Evolutionary conservation across 2,797 vertebrate genomes (phyloP).

Genomic region (Artibeus jamaicensis): DNA sequence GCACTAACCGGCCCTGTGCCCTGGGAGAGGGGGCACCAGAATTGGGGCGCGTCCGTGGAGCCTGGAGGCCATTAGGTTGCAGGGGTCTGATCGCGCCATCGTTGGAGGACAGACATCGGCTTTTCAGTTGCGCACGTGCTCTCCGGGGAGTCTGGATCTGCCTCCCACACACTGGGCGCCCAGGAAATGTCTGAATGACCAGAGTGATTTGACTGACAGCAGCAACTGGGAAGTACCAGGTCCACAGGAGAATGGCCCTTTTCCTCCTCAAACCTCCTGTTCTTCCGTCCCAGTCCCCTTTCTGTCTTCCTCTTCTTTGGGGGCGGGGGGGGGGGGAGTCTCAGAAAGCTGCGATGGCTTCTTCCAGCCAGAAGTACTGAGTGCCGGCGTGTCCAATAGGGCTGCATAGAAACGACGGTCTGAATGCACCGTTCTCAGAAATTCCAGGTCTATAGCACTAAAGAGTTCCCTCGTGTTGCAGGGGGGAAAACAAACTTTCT

Average conservation of each 20-base stretch:
- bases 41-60: neutral
- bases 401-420: neutral
- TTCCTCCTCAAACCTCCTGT: neutral
- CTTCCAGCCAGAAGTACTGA: neutral
- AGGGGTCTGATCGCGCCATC: neutral
- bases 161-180: neutral
- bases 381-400: neutral
- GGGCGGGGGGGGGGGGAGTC: neutral
- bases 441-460: neutral
- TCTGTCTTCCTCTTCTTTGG: neutral
- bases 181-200: conserved; percentile 20
- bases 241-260: neutral
- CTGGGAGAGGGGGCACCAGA: neutral
- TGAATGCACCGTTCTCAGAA: neutral
- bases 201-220: conserved; percentile 14
- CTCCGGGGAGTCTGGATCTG: neutral
- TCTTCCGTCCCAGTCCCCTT: neutral
- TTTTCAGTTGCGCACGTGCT: neutral
- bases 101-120: neutral
- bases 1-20: too few species aligned
- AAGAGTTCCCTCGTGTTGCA: neutral
- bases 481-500: conserved; percentile 39
- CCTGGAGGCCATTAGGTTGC: neutral
- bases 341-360: neutral
- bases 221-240: conserved; percentile 9